Conservation (phyloP, 2,113 vertebrate genomes). For the Amphilophus citrinellus region DNA sequence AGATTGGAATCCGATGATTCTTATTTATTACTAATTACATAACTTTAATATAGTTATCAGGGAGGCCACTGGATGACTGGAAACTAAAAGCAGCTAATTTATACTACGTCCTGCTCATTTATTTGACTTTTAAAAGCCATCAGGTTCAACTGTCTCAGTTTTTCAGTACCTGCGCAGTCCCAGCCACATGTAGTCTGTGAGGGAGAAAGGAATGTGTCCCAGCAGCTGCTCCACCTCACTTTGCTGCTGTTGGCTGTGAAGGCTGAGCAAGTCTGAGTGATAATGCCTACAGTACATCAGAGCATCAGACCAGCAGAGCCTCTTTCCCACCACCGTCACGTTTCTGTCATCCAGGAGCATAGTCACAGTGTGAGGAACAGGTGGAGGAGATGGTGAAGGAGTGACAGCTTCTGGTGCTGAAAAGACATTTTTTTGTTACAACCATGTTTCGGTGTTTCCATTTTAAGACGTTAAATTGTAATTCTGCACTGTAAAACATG, state of each 20-base stretch:
- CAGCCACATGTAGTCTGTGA: accelerated
- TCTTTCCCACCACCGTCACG: neutral
- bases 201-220: neutral
- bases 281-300: neutral
- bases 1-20: neutral
- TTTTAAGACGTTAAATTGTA: no score
- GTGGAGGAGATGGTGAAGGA: neutral
- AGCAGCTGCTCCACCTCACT: neutral
- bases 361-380: accelerated
- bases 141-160: neutral
- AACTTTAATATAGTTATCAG: neutral
- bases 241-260: neutral
- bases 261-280: neutral
- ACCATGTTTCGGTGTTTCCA: no score
- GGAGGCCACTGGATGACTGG: neutral
- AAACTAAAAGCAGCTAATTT: neutral
- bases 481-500: no score
- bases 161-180: neutral
- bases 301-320: neutral
- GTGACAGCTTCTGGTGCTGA: neutral
- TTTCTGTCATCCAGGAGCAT: neutral
- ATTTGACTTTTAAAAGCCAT: neutral
- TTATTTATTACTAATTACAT: neutral
- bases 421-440: no score
- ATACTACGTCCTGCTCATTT: no score